phyloP scores from a whole-genome alignment of 1,140 invertebrate genomes.

The Littorina saxatilis region DNA sequence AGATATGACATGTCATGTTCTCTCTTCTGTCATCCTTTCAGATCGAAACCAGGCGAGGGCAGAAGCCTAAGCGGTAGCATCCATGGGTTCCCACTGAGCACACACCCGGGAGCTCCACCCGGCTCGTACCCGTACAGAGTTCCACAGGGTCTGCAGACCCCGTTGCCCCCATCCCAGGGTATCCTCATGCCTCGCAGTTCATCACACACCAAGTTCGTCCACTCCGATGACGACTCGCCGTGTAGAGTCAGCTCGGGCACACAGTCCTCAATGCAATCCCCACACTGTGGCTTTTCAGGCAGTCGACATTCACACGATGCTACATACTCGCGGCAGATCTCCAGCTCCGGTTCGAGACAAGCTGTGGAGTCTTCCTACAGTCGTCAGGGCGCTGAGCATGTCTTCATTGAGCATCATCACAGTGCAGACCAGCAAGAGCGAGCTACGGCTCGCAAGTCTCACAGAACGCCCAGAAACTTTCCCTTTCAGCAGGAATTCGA shows the following conservation, averaged over 20 bases:
- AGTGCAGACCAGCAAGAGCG: neutral
- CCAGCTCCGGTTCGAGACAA: neutral
- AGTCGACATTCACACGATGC: neutral
- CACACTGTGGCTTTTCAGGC: neutral
- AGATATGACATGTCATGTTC: too few species aligned
- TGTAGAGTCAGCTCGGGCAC: neutral
- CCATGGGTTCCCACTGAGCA: neutral
- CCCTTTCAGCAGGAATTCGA: constrained; percentile 12
- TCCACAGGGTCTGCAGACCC: neutral
- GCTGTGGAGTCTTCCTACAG: neutral
- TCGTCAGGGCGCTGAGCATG: neutral
- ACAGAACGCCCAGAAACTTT: neutral
- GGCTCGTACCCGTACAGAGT: neutral
- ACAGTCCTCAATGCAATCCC: neutral
- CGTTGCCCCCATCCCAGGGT: neutral
- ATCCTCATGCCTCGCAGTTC: neutral
- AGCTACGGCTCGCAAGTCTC: neutral
- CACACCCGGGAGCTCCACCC: neutral
- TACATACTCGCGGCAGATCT: neutral
- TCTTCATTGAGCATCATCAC: neutral
- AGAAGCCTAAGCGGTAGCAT: neutral
- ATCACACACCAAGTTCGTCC: neutral
- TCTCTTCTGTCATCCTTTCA: neutral
- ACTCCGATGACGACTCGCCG: neutral
- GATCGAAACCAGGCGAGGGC: neutral